phyloP scores from a whole-genome alignment of 2,797 vertebrate genomes.

The Limosa lapponica region DNA sequence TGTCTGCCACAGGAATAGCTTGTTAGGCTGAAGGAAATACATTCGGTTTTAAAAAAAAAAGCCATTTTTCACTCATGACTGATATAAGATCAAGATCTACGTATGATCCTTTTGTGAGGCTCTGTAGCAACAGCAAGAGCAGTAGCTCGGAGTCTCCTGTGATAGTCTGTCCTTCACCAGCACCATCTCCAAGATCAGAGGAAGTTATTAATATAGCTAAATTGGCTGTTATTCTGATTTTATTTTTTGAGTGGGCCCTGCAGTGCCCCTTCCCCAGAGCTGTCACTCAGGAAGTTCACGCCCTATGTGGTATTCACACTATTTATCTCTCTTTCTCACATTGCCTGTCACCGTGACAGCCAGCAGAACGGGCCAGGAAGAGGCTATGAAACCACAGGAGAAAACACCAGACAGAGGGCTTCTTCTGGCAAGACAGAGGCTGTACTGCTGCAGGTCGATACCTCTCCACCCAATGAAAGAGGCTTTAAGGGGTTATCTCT shows the following conservation, averaged over 20 bases:
- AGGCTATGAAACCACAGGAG: neutral
- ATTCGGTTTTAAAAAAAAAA: neutral
- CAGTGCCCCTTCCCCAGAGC: neutral
- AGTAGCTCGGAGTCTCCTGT: neutral
- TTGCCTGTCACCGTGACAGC: constrained; percentile 18
- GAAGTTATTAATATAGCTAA: neutral
- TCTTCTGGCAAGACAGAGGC: neutral
- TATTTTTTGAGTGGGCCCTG: neutral
- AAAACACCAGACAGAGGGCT: neutral
- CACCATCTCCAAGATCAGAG: neutral
- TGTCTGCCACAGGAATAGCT: neutral
- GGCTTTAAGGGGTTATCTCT: neutral
- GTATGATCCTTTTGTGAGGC: neutral
- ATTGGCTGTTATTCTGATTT: neutral
- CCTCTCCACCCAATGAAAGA: neutral
- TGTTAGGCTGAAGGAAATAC: neutral
- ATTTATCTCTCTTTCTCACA: constrained; percentile 27
- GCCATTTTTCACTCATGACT: neutral
- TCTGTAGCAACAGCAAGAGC: neutral
- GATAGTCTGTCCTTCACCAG: neutral
- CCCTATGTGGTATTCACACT: neutral
- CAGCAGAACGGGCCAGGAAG: neutral
- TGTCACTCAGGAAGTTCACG: neutral
- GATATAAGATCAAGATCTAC: neutral
- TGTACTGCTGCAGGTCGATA: neutral